Evolutionary conservation across 2,113 vertebrate species (phyloP), one percentile per base, ranked within the genome.

Genomic region (Chrysemys picta): DNA sequence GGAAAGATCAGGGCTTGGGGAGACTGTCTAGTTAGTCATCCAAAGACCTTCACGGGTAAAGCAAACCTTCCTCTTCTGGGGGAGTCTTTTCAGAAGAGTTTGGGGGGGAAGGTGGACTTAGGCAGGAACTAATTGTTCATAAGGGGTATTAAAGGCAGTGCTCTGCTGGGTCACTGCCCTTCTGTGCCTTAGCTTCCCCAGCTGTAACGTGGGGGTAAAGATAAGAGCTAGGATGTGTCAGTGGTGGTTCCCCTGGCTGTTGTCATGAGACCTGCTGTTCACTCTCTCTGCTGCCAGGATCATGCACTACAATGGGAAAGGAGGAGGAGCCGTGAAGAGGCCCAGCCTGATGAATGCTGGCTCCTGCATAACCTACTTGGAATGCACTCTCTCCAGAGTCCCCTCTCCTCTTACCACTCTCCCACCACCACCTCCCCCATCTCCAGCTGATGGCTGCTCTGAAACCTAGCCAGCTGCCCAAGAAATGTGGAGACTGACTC

Each of bases 381-480:
- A 93, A 65, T 65, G 49, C 62, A 38, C 11, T 85, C 49, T 42
- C 29, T 31, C 53, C 8, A 21, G 29, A 6, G 24, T 10, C 57
- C 21, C 25, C 0, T 6, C 80, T 45, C n/a, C 38, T 47, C 50
- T 87, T 31, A 5, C 78, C 29, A 1, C 4, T 1, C 13, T 54
- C 0, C 95, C 95, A 5, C 93, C 90, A 0, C 91, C 94, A 3
- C 94, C 96, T 0, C 97, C 96, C 2, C 96, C 96, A 29, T 97
- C 96, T 29, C 97, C 96, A 19, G 93, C 88, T 4, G 87, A 96
- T 47, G 59, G 91, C 22, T 16, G 49, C 45, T 1, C 19, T 1
- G 17, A 4, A 72, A 80, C 54, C 35, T 42, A 9, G 8, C 69
- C 17, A 2, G 19, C 69, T 75, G n/a, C n/a, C 35, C 2, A 5